Evolutionary conservation across 2,888 invertebrate genomes (phyloP).

Genomic region (Plebejus melissa): DNA sequence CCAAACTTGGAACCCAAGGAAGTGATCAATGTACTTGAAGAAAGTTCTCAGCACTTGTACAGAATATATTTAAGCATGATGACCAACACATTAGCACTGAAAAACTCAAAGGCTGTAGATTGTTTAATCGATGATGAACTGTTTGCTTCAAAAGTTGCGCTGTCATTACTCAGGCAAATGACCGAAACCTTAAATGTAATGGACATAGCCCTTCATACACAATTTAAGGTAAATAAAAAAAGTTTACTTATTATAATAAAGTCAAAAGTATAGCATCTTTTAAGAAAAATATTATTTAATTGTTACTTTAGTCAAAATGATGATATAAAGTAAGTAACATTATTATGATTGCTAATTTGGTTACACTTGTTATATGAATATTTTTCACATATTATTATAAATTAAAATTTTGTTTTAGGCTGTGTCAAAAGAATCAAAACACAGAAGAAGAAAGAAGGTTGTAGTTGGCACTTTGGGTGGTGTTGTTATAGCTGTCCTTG

Average conservation of each 20-base stretch:
- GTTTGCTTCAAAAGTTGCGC: conserved; percentile 64
- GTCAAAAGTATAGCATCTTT: background rate
- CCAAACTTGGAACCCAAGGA: conserved; percentile 52
- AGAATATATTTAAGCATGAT: conserved; percentile 65
- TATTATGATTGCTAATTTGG: no score
- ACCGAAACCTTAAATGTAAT: conserved; percentile 61
- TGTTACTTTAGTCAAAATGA: background rate
- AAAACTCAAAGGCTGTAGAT: conserved; percentile 58
- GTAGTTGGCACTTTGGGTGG: conserved; percentile 62
- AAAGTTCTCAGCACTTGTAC: conserved; percentile 64
- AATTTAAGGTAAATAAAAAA: conserved; percentile 54
- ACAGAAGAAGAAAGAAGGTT: conserved; percentile 55
- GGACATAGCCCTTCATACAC: conserved; percentile 58
- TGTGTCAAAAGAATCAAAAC: conserved; percentile 39
- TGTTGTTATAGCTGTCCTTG: conserved; percentile 53
- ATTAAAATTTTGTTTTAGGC: conserved; percentile 32
- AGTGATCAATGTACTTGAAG: conserved; percentile 60
- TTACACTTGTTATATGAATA: background rate
- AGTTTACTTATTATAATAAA: background rate
- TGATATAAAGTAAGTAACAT: background rate
- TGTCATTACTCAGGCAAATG: conserved; percentile 60
- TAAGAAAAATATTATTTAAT: background rate
- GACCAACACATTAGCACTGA: conserved; percentile 59
- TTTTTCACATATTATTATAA: background rate
- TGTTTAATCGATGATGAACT: conserved; percentile 61